Base-by-base conservation (phyloP, 2,113 vertebrate species). In the Oriolus oriolus region DNA sequence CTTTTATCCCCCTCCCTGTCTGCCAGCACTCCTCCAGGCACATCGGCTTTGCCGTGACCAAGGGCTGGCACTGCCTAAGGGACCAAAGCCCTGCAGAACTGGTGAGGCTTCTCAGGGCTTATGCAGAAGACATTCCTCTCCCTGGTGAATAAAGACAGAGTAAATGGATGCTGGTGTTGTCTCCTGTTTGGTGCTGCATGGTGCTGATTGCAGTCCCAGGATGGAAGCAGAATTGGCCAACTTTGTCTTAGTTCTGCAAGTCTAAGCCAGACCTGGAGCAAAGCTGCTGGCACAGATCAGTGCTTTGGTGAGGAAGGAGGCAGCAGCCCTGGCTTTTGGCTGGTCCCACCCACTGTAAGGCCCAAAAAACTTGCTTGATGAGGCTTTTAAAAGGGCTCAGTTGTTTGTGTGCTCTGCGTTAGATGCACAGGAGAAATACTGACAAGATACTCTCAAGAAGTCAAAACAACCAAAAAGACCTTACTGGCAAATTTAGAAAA, bases 81-180 rank as follows among this genome's bases (percentile, higher is more conserved):
- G 44, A 89, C 44, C 13, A 39, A 45, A 89, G 56, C 44, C 49
- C 69, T 57, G 54, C 47, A 42, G 69, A 70, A 63, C 45, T 84
- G 52, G 4, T 33, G 42, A 61, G 42, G 56, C 44, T 84, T 87
- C 53, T 78, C 22, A 15, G 63, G 45, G 28, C 54, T 78, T 57
- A 44, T 71, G 47, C 33, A 73, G 44, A 54, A 60, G 76, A 61
- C 13, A 59, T 54, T 91, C 71, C 30, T 78, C 77, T 86, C 42
- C 68, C 57, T 2, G 1, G 35, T 90, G 73, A 96, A 97, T 95
- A 97, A 95, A 95, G 85, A 83, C 41, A 71, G 70, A 86, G 66
- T 33, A 88, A 89, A 69, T 42, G 59, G 66, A 60, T 56, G 53
- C 50, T 80, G 59, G 45, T 89, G 70, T 60, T 84, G 87, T 87